Evolutionary conservation across 2,113 vertebrate genomes (phyloP).

Genomic region (Myotis davidii): DNA sequence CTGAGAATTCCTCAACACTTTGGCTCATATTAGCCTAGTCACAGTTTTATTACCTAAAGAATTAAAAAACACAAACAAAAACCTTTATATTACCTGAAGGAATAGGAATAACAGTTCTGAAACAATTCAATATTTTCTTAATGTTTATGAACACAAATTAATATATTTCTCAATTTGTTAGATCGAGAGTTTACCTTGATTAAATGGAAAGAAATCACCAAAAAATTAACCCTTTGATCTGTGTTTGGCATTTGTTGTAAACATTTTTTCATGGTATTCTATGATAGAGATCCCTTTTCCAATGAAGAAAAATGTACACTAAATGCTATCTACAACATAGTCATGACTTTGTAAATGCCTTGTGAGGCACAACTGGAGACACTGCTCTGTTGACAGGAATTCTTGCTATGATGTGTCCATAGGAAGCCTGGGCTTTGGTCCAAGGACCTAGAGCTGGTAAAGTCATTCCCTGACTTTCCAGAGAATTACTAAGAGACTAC

Average conservation of each 20-base stretch:
- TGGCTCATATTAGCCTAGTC: not conserved
- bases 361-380: not conserved
- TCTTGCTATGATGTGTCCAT: not conserved
- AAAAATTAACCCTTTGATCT: not conserved
- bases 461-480: constrained; percentile 28
- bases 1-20: constrained; percentile 4
- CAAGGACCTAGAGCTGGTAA: constrained; percentile 19
- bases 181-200: not conserved
- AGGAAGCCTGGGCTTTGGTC: constrained; percentile 51
- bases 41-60: not conserved
- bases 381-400: constrained; percentile 12
- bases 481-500: constrained; percentile 40
- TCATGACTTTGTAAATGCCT: not conserved
- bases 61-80: not conserved
- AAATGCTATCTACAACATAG: not conserved
- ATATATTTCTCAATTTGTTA: not conserved
- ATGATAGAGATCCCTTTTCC: not conserved
- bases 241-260: not conserved
- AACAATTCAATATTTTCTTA: constrained; percentile 43
- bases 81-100: not conserved
- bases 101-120: not conserved
- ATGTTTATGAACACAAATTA: not conserved
- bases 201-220: not conserved
- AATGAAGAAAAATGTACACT: not conserved
- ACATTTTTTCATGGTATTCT: not conserved